Percentiles rank a stretch among this genome's conserved stretches.
These are phyloP conservation scores for Frankliniella intonsa DNA, from an alignment of 2,888 invertebrate species.

Conservation along the genomic window DNA sequence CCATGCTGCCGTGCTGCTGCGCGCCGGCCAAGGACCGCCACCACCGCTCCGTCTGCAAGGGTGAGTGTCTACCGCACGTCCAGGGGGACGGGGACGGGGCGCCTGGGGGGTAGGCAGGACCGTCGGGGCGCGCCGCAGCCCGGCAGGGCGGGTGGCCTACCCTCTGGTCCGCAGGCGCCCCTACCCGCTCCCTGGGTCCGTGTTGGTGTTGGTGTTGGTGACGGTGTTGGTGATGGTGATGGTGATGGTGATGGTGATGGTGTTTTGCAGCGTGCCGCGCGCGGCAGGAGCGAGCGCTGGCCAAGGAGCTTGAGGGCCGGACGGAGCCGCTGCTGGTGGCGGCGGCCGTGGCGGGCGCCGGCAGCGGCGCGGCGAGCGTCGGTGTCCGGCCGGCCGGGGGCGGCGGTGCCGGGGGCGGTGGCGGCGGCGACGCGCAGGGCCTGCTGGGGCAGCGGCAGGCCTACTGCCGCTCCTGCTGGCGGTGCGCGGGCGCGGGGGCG, in stretches of 20 bases:
- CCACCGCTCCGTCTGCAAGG: background rate
- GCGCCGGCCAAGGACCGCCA: background rate
- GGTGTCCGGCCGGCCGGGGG: background rate
- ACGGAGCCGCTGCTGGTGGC: background rate
- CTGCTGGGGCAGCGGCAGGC: too few species aligned
- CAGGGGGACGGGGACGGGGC: background rate
- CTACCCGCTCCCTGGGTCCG: too few species aligned
- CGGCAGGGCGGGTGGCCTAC: too few species aligned
- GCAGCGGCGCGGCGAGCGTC: background rate
- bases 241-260: too few species aligned
- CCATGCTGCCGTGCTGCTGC: constrained; percentile 20
- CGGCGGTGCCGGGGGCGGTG: background rate
- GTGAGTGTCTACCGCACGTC: background rate
- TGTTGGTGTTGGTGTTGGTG: too few species aligned
- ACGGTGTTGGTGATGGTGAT: too few species aligned
- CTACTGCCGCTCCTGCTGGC: background rate
- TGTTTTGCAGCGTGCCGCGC: constrained; percentile 18
- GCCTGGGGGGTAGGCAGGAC: too few species aligned
- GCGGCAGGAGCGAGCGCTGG: constrained; percentile 14
- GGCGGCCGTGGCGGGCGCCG: background rate
- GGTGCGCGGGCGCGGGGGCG: background rate
- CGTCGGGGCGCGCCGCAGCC: too few species aligned
- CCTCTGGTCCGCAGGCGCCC: too few species aligned
- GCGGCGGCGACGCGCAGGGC: background rate
- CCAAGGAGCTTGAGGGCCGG: constrained; percentile 20